Evolutionary conservation across 2,113 vertebrate genomes (phyloP).

Genomic region (human (Homo sapiens)): DNA sequence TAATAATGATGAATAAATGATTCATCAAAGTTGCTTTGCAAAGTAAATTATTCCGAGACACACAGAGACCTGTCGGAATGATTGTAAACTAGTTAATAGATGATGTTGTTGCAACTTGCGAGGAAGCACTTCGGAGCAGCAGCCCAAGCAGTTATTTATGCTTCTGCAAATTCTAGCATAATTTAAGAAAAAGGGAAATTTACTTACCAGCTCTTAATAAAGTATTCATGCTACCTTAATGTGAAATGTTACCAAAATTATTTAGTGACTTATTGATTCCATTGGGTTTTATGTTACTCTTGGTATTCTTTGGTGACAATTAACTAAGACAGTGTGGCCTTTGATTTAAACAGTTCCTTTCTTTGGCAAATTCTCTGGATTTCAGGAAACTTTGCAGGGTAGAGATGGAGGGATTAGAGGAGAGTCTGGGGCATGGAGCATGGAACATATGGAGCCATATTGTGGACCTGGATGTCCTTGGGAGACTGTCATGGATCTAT

Average conservation of each 20-base stretch:
- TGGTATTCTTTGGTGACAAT: background rate
- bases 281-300: constrained; percentile 25
- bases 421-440: background rate
- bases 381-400: background rate
- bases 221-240: constrained; percentile 22
- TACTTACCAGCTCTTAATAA: constrained; percentile 23
- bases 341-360: background rate
- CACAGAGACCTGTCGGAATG: background rate
- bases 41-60: constrained; percentile 51
- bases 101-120: background rate
- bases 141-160: background rate
- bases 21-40: constrained; percentile 53
- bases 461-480: background rate
- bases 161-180: background rate
- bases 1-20: constrained; percentile 70
- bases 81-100: constrained; percentile 26
- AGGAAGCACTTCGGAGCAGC: background rate
- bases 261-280: constrained; percentile 40
- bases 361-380: background rate
- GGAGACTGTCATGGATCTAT: background rate
- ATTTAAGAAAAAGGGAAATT: constrained; percentile 59
- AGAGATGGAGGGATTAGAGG: background rate
- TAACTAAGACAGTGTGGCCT: background rate
- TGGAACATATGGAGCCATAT: background rate
- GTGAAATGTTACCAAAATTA: constrained; percentile 45